A percentile compares a stretch with the other conserved stretches of the same genome.
phyloP scores from a whole-genome alignment of 1,140 invertebrate species.

The Eubasilissa regina region DNA sequence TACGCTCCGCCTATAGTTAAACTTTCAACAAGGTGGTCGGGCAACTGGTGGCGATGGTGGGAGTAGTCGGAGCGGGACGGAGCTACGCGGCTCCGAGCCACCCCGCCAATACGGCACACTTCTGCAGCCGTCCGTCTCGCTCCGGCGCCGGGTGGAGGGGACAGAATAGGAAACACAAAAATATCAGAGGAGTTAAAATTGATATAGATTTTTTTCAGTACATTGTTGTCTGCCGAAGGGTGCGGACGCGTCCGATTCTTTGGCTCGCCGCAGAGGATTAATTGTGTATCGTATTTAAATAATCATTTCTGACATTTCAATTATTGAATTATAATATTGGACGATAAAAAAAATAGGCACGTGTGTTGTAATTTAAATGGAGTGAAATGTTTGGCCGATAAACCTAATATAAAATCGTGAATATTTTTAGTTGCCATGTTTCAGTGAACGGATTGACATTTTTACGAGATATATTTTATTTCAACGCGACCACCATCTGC shows the following conservation, averaged over 20 bases:
- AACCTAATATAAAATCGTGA: neutral
- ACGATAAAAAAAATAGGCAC: neutral
- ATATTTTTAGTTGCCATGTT: conserved; percentile 13
- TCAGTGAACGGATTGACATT: conserved; percentile 14
- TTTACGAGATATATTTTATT: neutral
- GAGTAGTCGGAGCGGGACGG: conserved; percentile 40
- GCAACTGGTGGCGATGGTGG: conserved; percentile 50
- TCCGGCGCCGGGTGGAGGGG: conserved; percentile 32
- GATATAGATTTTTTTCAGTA: conserved; percentile 60
- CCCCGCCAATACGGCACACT: neutral
- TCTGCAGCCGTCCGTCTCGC: conserved; percentile 44
- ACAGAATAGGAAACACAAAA: conserved; percentile 48
- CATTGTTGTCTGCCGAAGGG: conserved; percentile 45
- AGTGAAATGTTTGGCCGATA: conserved; percentile 14
- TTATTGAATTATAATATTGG: neutral
- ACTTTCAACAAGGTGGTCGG: conserved; percentile 38
- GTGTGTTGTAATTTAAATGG: neutral
- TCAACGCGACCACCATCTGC: neutral
- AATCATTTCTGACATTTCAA: neutral
- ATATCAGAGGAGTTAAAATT: conserved; percentile 58
- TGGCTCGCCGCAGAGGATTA: conserved; percentile 1
- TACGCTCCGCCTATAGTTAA: neutral
- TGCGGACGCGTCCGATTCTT: conserved; percentile 9
- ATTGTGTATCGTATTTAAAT: neutral
- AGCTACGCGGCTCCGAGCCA: neutral